Evolutionary conservation across 2,113 vertebrate genomes (phyloP).

Genomic region (Gadus macrocephalus): DNA sequence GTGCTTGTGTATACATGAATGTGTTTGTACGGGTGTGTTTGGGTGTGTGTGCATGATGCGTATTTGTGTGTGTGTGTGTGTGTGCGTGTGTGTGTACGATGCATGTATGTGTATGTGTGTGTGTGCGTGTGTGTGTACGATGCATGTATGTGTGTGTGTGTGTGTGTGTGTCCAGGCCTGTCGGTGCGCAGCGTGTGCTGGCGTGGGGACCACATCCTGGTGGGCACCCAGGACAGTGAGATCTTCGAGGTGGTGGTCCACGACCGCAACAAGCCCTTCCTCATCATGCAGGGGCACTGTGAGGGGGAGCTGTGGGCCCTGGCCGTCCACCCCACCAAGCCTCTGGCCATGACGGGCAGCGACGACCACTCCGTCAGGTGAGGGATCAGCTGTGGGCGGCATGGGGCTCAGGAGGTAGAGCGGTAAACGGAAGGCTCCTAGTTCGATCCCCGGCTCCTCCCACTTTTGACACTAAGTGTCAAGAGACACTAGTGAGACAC

Average conservation of each 20-base stretch:
- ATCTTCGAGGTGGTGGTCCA: slow-evolving; percentile 99
- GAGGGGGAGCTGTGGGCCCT: slow-evolving; percentile 99
- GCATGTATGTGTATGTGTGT: slow-evolving; percentile 8
- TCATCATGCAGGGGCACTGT: slow-evolving; percentile 99
- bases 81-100: neutral
- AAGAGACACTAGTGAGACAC: too few relatives aligned
- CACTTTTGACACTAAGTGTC: too few relatives aligned
- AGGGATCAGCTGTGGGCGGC: too few relatives aligned
- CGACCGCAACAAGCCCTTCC: slow-evolving; percentile 95
- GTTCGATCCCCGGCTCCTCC: too few relatives aligned
- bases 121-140: slow-evolving; percentile 19
- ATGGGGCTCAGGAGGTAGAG: too few relatives aligned
- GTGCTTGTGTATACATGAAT: too few relatives aligned
- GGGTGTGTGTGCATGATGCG: too few relatives aligned
- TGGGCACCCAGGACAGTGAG: slow-evolving; percentile 97
- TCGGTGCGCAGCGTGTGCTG: slow-evolving; percentile 98
- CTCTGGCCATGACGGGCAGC: slow-evolving; percentile 95
- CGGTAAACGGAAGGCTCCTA: too few relatives aligned
- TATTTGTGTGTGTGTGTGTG: too few relatives aligned
- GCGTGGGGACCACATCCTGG: slow-evolving; percentile 95
- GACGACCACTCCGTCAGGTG: slow-evolving; percentile 97
- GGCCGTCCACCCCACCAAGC: slow-evolving; percentile 94
- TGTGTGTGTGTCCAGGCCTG: slow-evolving; percentile 73
- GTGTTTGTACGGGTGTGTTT: too few relatives aligned
- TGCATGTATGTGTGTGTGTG: neutral